These are phyloP conservation scores for Napeogenes sylphis DNA, from an alignment of 2,888 invertebrate genomes.

Conservation along the genomic window DNA sequence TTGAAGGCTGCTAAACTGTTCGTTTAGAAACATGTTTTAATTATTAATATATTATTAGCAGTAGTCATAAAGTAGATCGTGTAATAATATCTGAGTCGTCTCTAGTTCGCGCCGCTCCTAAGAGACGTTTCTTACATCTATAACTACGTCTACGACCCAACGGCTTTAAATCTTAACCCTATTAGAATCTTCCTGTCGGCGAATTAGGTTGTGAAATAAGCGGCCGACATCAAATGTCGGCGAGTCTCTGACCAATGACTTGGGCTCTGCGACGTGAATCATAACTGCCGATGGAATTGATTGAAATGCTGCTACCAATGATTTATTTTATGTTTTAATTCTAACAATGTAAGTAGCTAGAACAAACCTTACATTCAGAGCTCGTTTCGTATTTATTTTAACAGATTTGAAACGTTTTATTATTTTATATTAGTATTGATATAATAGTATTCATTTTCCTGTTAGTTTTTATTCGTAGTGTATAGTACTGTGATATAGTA, in stretches of 20 bases:
- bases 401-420: too few relatives aligned
- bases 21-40: too few relatives aligned
- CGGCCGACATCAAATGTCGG: slow-evolving; percentile 54
- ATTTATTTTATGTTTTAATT: slow-evolving; percentile 32
- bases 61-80: background rate
- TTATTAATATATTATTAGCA: too few relatives aligned
- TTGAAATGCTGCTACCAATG: slow-evolving; percentile 43
- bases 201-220: slow-evolving; percentile 58
- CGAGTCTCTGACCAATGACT: slow-evolving; percentile 52
- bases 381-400: too few relatives aligned
- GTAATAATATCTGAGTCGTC: background rate
- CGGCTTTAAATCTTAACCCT: slow-evolving; percentile 68
- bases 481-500: background rate
- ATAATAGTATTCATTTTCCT: too few relatives aligned
- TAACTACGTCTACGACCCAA: slow-evolving; percentile 47
- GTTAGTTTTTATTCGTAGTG: too few relatives aligned
- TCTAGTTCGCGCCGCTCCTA: too few relatives aligned
- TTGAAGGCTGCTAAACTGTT: too few relatives aligned
- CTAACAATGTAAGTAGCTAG: background rate
- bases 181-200: slow-evolving; percentile 69
- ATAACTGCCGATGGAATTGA: slow-evolving; percentile 52
- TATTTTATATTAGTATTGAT: too few relatives aligned
- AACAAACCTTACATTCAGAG: too few relatives aligned
- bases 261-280: slow-evolving; percentile 47
- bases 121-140: slow-evolving; percentile 1